Conservation (phyloP, 2,888 invertebrate genomes). For the Xylota segnis region DNA sequence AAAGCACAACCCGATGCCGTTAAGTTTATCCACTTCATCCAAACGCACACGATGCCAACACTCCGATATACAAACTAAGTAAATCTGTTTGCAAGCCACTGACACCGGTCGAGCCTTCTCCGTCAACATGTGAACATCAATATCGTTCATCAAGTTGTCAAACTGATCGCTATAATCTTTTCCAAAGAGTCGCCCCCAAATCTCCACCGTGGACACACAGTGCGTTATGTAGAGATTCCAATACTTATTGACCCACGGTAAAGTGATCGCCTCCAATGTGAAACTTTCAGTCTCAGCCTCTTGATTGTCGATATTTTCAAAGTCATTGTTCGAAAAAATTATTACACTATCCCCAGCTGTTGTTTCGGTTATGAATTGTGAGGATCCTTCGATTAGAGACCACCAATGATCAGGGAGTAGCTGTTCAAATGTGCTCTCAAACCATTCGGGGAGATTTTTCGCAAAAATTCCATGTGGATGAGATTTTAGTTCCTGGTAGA, state of each 20-base stretch:
- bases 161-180: constrained; percentile 87
- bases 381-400: constrained; percentile 86
- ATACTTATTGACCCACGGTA: constrained; percentile 81
- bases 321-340: constrained; percentile 80
- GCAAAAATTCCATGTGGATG: constrained; percentile 87
- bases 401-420: constrained; percentile 90
- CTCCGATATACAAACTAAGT: constrained; percentile 85
- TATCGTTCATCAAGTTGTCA: constrained; percentile 85
- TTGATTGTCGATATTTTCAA: constrained; percentile 71
- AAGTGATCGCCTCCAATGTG: constrained; percentile 77
- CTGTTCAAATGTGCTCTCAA: constrained; percentile 87
- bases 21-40: constrained; percentile 84
- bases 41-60: constrained; percentile 87
- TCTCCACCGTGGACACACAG: constrained; percentile 87
- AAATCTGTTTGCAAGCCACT: constrained; percentile 81
- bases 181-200: constrained; percentile 89
- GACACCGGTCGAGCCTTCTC: constrained; percentile 79
- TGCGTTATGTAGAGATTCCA: constrained; percentile 88
- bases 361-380: constrained; percentile 85
- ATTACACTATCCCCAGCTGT: constrained; percentile 80
- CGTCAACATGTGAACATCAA: constrained; percentile 84
- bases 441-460: constrained; percentile 86
- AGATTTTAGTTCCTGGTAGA: constrained; percentile 81
- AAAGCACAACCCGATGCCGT: constrained; percentile 86
- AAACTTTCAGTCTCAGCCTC: constrained; percentile 36